Evolutionary conservation across 2,888 invertebrate species (phyloP).

Genomic region (Drepana falcataria): DNA sequence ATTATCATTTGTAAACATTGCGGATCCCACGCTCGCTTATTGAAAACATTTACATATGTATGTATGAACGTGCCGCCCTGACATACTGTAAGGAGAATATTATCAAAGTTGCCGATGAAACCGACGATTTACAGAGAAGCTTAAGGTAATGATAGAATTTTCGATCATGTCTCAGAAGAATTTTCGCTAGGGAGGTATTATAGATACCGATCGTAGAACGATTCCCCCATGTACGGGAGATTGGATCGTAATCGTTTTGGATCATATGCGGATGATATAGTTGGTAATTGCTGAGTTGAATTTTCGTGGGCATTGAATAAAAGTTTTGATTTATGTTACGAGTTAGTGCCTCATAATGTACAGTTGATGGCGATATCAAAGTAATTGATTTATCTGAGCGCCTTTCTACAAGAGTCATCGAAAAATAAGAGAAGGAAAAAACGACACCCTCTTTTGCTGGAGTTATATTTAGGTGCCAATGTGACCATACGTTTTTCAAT

Average conservation of each 20-base stretch:
- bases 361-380: neutral
- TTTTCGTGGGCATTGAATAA: neutral
- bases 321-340: neutral
- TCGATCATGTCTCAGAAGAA: slow-evolving; percentile 40
- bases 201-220: slow-evolving; percentile 35
- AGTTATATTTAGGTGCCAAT: too few relatives aligned
- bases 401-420: too few relatives aligned
- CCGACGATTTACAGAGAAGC: slow-evolving; percentile 47
- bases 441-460: too few relatives aligned
- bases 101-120: slow-evolving; percentile 45
- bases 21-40: slow-evolving; percentile 33
- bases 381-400: too few relatives aligned
- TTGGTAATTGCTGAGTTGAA: slow-evolving; percentile 1
- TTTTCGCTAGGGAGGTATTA: slow-evolving; percentile 29
- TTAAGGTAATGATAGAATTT: slow-evolving; percentile 58
- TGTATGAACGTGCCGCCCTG: slow-evolving; percentile 38
- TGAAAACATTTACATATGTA: slow-evolving; percentile 72
- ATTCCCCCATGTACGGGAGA: slow-evolving; percentile 21
- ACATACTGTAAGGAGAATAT: slow-evolving; percentile 52
- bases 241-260: neutral
- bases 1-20: slow-evolving; percentile 41
- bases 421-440: too few relatives aligned
- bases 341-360: neutral
- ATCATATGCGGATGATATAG: neutral
- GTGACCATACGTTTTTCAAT: too few relatives aligned